Conservation (phyloP, 2,888 invertebrate genomes). For the Tortricodes alternella region DNA sequence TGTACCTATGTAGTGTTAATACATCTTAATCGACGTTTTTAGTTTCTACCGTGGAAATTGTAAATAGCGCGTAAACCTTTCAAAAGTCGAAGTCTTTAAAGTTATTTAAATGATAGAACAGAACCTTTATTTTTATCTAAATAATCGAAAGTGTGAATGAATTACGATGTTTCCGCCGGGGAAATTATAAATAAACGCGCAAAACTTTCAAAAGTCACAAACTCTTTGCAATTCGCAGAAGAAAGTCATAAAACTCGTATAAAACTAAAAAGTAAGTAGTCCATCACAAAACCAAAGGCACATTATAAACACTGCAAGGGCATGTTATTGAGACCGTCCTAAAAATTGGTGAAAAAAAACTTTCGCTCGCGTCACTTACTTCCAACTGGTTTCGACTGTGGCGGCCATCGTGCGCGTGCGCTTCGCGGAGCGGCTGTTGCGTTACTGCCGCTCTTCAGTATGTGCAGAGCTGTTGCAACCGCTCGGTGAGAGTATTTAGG, state of each 20-base stretch:
- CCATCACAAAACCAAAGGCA: too few species aligned
- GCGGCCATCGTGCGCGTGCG: slow-evolving; percentile 59
- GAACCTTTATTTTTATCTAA: too few species aligned
- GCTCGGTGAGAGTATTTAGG: not conserved
- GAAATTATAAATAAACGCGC: not conserved
- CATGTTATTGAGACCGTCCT: not conserved
- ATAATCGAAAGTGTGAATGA: too few species aligned
- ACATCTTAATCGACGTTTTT: too few species aligned
- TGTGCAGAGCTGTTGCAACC: not conserved
- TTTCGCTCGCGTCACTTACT: slow-evolving; percentile 68
- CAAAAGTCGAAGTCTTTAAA: too few species aligned
- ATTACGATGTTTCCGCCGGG: not conserved
- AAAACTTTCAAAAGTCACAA: slow-evolving; percentile 9
- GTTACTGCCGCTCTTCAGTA: slow-evolving; percentile 6
- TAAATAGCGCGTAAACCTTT: too few species aligned
- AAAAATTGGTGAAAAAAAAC: slow-evolving; percentile 38
- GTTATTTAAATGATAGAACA: too few species aligned
- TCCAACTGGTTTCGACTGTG: slow-evolving; percentile 66
- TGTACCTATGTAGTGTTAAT: too few species aligned
- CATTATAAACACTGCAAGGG: not conserved
- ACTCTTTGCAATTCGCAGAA: slow-evolving; percentile 2
- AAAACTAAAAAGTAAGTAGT: too few species aligned
- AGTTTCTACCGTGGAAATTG: too few species aligned
- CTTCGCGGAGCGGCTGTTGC: slow-evolving; percentile 34
- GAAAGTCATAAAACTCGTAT: too few species aligned